Base-by-base conservation (phyloP, 2,113 vertebrate genomes). In the Pongo pygmaeus region DNA sequence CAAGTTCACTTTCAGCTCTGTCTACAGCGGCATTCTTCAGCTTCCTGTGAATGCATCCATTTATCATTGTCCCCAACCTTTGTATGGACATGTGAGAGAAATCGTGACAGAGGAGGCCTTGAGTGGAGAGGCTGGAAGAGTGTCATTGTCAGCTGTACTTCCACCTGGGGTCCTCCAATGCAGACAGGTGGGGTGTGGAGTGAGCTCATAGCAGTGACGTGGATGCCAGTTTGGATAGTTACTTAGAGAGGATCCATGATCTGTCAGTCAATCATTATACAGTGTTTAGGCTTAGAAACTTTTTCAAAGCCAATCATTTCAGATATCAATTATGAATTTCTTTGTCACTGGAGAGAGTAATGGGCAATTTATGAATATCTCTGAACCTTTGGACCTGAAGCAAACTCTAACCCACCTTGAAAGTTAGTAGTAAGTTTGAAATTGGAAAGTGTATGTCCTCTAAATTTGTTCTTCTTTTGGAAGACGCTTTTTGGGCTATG, bases 341-440 rank as follows among this genome's bases (percentile, higher is more conserved):
- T 91, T 35, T 93, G 57, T 87, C 55, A 59, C 50, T 93, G 20
- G 67, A 83, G 16, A 95, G 38, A 93, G 8, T 59, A 75, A 85
- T 61, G 67, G 64, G 69, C 57, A 81, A 50, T 95, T 83, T 69
- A n/a, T 85, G 55, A 55, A 14, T 75, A 59, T 57, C 55, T 59
- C 55, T 85, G 43, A 80, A 35, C 46, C 72, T 83, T 90, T 78
- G 20, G 50, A 59, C 35, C n/a, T 75, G 91, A 89, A 81, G 25
- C 64, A 84, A 75, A 86, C 72, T 61, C 72, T 61, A 81, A 40
- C n/a, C 46, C 48, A 38, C 64, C 43, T 85, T 94, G 57, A 77
- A 85, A 85, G 40, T 80, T 50, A 69, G 35, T 67, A 69, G 17
- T 86, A 40, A 67, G 48, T 89, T 67, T 94, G 52, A 94, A 97